Conservation (phyloP, 2,113 vertebrate species). For the Amia ocellicauda region DNA sequence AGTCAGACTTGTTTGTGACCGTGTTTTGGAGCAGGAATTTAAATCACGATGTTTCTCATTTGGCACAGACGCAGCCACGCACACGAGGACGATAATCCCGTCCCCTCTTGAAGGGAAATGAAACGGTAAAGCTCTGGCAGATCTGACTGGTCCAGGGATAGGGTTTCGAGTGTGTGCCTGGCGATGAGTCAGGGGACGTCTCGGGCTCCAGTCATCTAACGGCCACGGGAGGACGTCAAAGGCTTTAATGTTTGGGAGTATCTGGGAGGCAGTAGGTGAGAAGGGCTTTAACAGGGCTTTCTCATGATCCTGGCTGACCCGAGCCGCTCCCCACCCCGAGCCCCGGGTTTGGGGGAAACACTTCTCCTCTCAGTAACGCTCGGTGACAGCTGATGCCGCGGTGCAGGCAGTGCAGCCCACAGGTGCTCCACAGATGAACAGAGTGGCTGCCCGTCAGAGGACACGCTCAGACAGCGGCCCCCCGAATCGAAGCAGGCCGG, state of each 20-base stretch:
- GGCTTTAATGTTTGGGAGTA: constrained; percentile 55
- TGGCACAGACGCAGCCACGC: no score
- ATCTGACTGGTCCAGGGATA: neutral
- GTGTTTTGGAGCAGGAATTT: no score
- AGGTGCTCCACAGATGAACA: constrained; percentile 67
- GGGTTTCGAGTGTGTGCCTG: constrained; percentile 34
- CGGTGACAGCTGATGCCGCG: constrained; percentile 49
- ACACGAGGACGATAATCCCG: no score
- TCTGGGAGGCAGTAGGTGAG: constrained; percentile 62
- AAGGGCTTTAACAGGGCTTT: constrained; percentile 54
- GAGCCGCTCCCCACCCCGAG: constrained; percentile 27
- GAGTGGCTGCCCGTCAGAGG: constrained; percentile 23
- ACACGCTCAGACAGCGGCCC: constrained; percentile 51
- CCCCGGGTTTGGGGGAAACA: constrained; percentile 29
- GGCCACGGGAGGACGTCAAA: constrained; percentile 40
- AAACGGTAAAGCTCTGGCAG: no score
- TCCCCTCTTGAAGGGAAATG: no score
- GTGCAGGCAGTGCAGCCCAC: constrained; percentile 51
- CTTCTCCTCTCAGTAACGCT: constrained; percentile 11
- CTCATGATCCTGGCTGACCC: constrained; percentile 58
- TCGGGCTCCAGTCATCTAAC: constrained; percentile 22
- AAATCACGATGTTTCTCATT: no score
- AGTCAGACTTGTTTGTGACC: no score
- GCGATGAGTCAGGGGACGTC: constrained; percentile 52
- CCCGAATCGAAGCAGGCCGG: constrained; percentile 21